Evolutionary conservation across 2,888 invertebrate species (phyloP).

Genomic region (Ornithoptera alexandrae): DNA sequence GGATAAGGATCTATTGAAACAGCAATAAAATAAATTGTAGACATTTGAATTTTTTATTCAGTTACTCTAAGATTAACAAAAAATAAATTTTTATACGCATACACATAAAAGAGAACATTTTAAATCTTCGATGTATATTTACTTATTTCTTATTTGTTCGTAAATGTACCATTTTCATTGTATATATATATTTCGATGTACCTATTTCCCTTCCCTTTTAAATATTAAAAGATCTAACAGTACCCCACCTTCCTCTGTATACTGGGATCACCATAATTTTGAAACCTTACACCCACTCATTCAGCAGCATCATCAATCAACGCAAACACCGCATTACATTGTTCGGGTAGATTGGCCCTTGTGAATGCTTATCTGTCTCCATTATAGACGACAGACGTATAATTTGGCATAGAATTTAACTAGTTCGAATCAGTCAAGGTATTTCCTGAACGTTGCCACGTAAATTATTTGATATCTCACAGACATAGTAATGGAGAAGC

Average conservation of each 20-base stretch:
- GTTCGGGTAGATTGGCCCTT: slow-evolving; percentile 21
- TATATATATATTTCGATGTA: too few species aligned
- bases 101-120: too few species aligned
- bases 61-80: too few species aligned
- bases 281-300: slow-evolving; percentile 8
- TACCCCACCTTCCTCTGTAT: not conserved
- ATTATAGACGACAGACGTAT: slow-evolving; percentile 21
- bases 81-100: too few species aligned
- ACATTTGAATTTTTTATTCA: too few species aligned
- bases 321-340: slow-evolving; percentile 2
- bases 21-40: too few species aligned
- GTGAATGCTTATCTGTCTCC: slow-evolving; percentile 24
- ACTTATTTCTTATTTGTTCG: too few species aligned
- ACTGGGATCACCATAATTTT: not conserved
- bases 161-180: too few species aligned
- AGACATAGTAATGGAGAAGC: slow-evolving; percentile 8
- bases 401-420: slow-evolving; percentile 19
- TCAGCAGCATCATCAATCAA: slow-evolving; percentile 9
- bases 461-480: slow-evolving; percentile 3
- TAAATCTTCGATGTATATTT: too few species aligned
- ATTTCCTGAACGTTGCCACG: slow-evolving; percentile 8
- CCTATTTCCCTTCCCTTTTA: too few species aligned
- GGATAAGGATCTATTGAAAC: too few species aligned
- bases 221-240: too few species aligned
- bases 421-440: slow-evolving; percentile 11